Base-by-base conservation (phyloP, 2,888 invertebrate species). In the Dastarcus helophoroides region DNA sequence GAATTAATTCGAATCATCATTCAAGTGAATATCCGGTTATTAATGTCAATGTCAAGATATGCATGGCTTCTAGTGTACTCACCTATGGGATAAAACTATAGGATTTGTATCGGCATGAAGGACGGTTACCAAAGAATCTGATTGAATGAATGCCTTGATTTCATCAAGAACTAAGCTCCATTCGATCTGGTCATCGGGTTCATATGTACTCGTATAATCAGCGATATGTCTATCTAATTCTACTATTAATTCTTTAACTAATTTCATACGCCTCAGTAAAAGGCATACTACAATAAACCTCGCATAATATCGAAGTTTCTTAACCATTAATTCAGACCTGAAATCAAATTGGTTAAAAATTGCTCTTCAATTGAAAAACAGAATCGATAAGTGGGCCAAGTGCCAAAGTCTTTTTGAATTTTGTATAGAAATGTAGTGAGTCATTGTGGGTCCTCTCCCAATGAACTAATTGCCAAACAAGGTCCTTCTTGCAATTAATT, bases 211-310 rank as follows among this genome's bases (percentile, higher is more conserved):
- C 24, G 89, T 90, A 64, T 95, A 95, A 61, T 94, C 93, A 54
- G 86, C 80, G 50, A 95, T 90, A 64, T 93, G 91, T 55, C 83
- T 79, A 51, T 91, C 86, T 50, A 95, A 66, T 64, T 95, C 95
- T 62, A 82, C 75, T 31, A 91, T 83, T 42, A 95, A 67, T 60
- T 95, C 94, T 35, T 83, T 71, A 31, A 95, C 93, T 46, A 93
- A 69, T 57, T 90, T 89, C 73, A 90, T 83, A 61, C 90, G 86
- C 62, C 91, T 88, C 41, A 95, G 69, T 49, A 95, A 71, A 48
- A 95, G 72, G 62, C 93, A 91, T 19, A 95, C 94, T 31, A 94
- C 91, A 54, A 95, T 94, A 62, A 93, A 95, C 40, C 95, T 73
- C 12, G 94, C 93, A 63, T 94, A 95, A 59, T 93, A 95, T 36